These are phyloP conservation scores for Rhynchophorus ferrugineus DNA, from an alignment of 1,140 invertebrate species.

Conservation along the genomic window DNA sequence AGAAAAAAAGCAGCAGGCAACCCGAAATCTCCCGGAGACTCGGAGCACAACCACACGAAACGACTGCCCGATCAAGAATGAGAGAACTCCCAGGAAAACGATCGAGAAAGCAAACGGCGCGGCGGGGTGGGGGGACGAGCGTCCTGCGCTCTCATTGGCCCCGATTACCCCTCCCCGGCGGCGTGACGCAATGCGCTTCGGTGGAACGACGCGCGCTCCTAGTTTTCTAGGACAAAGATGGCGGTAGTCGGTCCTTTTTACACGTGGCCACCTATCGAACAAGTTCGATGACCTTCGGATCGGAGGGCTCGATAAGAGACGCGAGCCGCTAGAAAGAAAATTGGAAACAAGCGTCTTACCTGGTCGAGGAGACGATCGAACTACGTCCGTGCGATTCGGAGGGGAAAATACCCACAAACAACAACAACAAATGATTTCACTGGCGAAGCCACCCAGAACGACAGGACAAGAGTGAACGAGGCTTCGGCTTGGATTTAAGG, in stretches of 20 bases:
- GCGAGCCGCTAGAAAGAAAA: no score
- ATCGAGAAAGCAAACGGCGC: slow-evolving; percentile 16
- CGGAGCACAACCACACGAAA: slow-evolving; percentile 14
- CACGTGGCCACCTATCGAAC: not conserved
- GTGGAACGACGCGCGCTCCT: slow-evolving; percentile 6
- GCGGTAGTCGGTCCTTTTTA: not conserved
- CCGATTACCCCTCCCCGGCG: slow-evolving; percentile 16
- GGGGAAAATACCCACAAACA: no score
- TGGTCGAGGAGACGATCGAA: no score
- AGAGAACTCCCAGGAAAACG: slow-evolving; percentile 26
- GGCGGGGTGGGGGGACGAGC: slow-evolving; percentile 6
- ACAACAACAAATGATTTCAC: no score
- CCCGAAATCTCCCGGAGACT: not conserved
- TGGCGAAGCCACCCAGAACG: no score
- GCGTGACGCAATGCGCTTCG: slow-evolving; percentile 31
- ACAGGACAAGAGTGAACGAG: no score
- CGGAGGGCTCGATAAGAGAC: no score
- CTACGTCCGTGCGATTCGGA: no score
- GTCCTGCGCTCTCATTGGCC: slow-evolving; percentile 14
- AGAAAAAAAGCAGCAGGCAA: not conserved
- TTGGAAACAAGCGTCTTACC: no score
- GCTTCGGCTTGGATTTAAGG: no score
- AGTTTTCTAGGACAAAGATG: slow-evolving; percentile 18
- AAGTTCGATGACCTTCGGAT: not conserved
- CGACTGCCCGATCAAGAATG: slow-evolving; percentile 23